Base-by-base conservation (phyloP, 2,797 vertebrate genomes). In the Aeoliscus strigatus region DNA sequence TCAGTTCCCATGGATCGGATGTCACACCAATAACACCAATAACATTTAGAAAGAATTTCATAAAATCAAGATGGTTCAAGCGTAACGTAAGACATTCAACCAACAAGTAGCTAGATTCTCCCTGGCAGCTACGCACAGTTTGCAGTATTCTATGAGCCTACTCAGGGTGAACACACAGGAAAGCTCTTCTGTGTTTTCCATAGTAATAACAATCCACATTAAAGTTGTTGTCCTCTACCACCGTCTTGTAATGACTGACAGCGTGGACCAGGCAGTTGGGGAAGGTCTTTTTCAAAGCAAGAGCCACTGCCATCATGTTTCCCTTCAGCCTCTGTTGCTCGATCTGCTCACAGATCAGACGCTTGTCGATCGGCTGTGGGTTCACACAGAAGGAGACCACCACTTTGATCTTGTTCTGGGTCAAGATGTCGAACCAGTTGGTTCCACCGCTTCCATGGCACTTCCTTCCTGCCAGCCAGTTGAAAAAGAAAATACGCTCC, bases 221-320 rank as follows among this genome's bases (percentile, higher is more conserved):
- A 66, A 91, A 91, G 83, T 85, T 90, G 79, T 89, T 89, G 65
- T 50, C 66, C 66, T 91, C 83, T 62, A 80, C 79, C 41, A 90
- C 85, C 24, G 68, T 77, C 69, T 90, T 91, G 73, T 82, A 88
- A 35, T 80, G 77, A 62, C 86, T 90, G 55, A 91, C 57, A 2
- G 87, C 86, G 6, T 90, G 87, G 15, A 91, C 85, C 63, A 90
- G 66, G 34, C 63, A 83, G 74, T 79, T 70, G 27, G 89, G 88
- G 34, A 87, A 67, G 57, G 6, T 70, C 56, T 68, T 77, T 32
- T 35, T 72, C 55, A 91, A 52, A 15, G 48, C 17, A 51, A 76
- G 73, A 26, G 88, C 85, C 60, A 86, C 82, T 2, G 44, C 54
- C 63, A 80, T 81, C 87, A 90, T 89, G 73, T 89, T 53, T 1